Base-by-base conservation (phyloP, 1,140 invertebrate genomes). In the Drosophila carrolli region DNA sequence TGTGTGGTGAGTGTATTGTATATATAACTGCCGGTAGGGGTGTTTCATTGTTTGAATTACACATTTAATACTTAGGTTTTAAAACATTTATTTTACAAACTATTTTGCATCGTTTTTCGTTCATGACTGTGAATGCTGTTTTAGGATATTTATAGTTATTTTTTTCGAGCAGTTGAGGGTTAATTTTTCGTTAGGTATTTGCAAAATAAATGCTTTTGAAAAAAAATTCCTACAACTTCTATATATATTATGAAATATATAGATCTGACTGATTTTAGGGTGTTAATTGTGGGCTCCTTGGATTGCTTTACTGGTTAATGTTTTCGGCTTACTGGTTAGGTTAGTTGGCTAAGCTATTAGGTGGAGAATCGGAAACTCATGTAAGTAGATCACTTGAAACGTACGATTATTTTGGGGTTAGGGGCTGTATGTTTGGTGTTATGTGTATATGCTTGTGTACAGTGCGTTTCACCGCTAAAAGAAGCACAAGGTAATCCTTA, bases 351-450 rank as follows among this genome's bases (percentile, higher is more conserved):
- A 85, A 85, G 82, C 82, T 88, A 81, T 83, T 88, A 89, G 84
- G 83, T 89, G 84, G 83, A 89, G 80, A 89, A 89, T 88, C 62
- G 84, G 83, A 88, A 88, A 88, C 83, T 89, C 83, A 89, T 88
- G 57, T 70, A 78, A 77, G 51, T 77, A 55, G 74, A 80, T 71
- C 66, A 58, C 68, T 71, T 71, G 67, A 71, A 71, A 77, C 68
- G 70, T 88, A 62, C 75, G 59, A 60, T 75, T 79, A 62, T 63
- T 62, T 70, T 43, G 43, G 29, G 46, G 35, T 19, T 19, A 40
- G 37, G 37, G 35, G 44, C 3, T 32, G 32, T 16, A 46, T n/a
- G 23, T 14, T 37, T 29, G 43, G 14, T 51, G 48, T 58, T 47
- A 32, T 50, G 23, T 54, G 32, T 68, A 23, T 48, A 47, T 68